Evolutionary conservation across 2,888 invertebrate genomes (phyloP), one percentile per base, ranked within the genome.

Genomic region (Agrochola circellaris): DNA sequence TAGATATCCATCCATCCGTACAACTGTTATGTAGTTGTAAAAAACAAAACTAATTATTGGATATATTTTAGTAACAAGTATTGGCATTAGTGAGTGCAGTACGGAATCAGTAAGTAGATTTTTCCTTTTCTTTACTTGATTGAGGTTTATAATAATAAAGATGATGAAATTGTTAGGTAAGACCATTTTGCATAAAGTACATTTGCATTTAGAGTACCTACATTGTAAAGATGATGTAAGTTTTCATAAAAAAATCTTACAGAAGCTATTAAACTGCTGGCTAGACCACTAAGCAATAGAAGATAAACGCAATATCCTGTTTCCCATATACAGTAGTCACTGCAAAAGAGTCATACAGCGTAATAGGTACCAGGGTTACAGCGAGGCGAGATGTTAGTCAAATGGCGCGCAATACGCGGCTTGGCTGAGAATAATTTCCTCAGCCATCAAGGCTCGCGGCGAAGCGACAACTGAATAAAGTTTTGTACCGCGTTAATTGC

Each of bases 401-500:
- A 94, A 94, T 94, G 93, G 91, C 91, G 90, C 92, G 92, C 92
- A 93, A 92, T 93, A 89, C 90, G 91, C 91, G 89, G 89, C 89
- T 90, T 76, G 80, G 82, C 74, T 82, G 89, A 89, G 91, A 91
- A 92, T 93, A 92, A 93, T 93, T 94, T 93, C 91, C 92, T 91
- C 90, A 80, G 82, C 77, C 82, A 86, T 86, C 82, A 81, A 80
- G 85, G 82, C 84, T 87, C 87, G 85, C 87, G 82, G 84, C 87
- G 87, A 87, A 88, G 89, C 91, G 91, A 92, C 93, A 93, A 93
- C 94, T 94, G 94, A 94, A 95, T 95, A 94, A 95, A 95, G 93
- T 95, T 95, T 93, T 93, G 93, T 92, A 92, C 91, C 89, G 93
- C 91, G 93, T 92, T 95, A 95, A 95, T 95, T 96, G 94, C 94